A percentile compares a stretch with the other conserved stretches of the same genome.
Conservation (phyloP, 2,113 vertebrate genomes). For the Andinoacara biseriatus region DNA sequence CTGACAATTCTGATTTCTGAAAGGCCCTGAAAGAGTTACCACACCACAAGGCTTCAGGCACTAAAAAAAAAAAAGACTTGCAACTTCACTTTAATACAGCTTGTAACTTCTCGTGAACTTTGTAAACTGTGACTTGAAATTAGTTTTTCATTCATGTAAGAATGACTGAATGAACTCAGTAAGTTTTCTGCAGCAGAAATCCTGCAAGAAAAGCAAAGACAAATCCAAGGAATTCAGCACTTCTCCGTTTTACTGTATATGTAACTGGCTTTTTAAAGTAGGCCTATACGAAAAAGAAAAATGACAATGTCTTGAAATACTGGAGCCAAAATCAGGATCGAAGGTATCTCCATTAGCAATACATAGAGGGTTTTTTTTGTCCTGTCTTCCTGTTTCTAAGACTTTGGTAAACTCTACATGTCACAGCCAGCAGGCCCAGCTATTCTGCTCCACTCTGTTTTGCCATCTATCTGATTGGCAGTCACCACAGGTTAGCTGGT, state of each 20-base stretch:
- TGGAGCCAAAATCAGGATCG: slow-evolving; percentile 4
- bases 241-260: no score
- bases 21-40: not conserved
- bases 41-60: not conserved
- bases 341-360: slow-evolving; percentile 43
- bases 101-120: not conserved
- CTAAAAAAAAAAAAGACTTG: not conserved
- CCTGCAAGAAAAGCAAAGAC: not conserved
- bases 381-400: not conserved
- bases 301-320: not conserved
- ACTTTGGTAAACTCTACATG: not conserved
- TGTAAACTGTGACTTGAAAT: rapidly evolving
- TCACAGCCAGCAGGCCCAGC: slow-evolving; percentile 4
- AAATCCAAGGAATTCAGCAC: not conserved
- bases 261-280: not conserved
- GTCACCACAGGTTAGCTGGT: slow-evolving; percentile 29
- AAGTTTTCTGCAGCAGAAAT: not conserved
- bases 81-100: not conserved
- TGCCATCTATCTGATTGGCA: slow-evolving; percentile 48
- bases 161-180: not conserved
- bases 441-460: slow-evolving; percentile 12
- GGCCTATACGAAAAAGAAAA: not conserved
- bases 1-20: not conserved
- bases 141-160: not conserved
- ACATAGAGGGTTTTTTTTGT: slow-evolving; percentile 29